A percentile compares a stretch with the other conserved stretches of the same genome.
phyloP scores from a whole-genome alignment of 2,888 invertebrate genomes.

The Abrostola tripartita region DNA sequence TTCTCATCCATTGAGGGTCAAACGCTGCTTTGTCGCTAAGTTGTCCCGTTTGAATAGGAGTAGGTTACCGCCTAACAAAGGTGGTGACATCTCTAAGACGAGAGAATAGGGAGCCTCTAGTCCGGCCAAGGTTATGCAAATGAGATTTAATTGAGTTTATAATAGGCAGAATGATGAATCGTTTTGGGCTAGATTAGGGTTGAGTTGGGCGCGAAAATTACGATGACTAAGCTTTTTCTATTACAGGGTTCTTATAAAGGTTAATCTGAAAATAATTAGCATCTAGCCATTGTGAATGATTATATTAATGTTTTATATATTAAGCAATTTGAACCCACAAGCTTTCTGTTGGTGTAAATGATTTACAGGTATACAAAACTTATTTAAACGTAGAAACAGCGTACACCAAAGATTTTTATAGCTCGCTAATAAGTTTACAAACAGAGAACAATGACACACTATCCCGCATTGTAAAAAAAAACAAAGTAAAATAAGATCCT shows the following conservation, averaged over 20 bases:
- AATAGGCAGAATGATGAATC: constrained; percentile 84
- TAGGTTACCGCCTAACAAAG: constrained; percentile 84
- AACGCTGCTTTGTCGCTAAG: constrained; percentile 84
- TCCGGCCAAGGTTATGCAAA: constrained; percentile 81
- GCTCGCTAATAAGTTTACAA: constrained; percentile 40
- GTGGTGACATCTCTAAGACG: constrained; percentile 84
- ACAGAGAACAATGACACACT: constrained; percentile 63
- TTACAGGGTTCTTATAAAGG: constrained; percentile 40
- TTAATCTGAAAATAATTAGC: constrained; percentile 53
- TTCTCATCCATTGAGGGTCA: constrained; percentile 84
- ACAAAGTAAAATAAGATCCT: constrained; percentile 57
- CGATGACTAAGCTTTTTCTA: constrained; percentile 69
- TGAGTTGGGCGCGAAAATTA: constrained; percentile 78
- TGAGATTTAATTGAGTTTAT: constrained; percentile 88
- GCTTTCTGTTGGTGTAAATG: constrained; percentile 4
- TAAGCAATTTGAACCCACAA: neutral
- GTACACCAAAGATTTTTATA: constrained; percentile 15
- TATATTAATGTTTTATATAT: constrained; percentile 13
- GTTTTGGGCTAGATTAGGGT: constrained; percentile 60
- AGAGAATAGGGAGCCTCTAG: constrained; percentile 75
- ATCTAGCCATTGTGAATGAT: constrained; percentile 28
- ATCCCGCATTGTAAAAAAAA: constrained; percentile 64
- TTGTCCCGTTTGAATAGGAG: constrained; percentile 80
- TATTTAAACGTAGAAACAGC: constrained; percentile 12
- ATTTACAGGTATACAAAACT: neutral